phyloP scores from a whole-genome alignment of 2,797 vertebrate genomes.

The Microcaecilia unicolor region DNA sequence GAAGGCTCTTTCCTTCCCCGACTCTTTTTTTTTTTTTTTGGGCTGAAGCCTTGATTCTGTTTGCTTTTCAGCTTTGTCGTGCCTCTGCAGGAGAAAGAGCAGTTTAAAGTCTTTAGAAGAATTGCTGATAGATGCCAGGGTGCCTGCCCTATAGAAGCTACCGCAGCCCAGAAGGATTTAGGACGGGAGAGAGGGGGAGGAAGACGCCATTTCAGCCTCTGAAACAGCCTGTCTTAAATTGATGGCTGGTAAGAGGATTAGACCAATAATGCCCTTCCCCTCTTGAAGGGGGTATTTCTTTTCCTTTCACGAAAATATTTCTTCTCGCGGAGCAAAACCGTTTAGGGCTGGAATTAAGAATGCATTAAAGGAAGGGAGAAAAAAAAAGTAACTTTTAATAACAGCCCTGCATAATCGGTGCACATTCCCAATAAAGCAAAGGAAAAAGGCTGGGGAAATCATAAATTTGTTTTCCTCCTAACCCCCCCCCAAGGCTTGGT shows the following conservation, averaged over 20 bases:
- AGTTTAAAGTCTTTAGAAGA: conserved; percentile 59
- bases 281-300: conserved; percentile 74
- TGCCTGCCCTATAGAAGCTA: conserved; percentile 69
- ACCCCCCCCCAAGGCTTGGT: too few species aligned
- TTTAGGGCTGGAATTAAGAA: conserved; percentile 98
- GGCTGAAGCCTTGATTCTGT: conserved; percentile 49
- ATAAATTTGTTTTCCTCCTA: conserved; percentile 17
- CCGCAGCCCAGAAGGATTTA: conserved; percentile 79
- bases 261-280: conserved; percentile 96
- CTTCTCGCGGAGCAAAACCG: conserved; percentile 94
- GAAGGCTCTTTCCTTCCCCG: too few species aligned
- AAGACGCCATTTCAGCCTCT: conserved; percentile 87
- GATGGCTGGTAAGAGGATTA: conserved; percentile 98
- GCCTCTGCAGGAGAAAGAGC: conserved; percentile 56
- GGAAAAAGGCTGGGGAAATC: conserved; percentile 31
- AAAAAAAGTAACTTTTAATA: conserved; percentile 74
- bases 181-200: conserved; percentile 78
- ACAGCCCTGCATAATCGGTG: conserved; percentile 79
- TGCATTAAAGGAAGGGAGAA: conserved; percentile 81
- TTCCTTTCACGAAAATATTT: conserved; percentile 82
- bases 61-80: conserved; percentile 66
- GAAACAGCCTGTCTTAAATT: conserved; percentile 87
- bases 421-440: conserved; percentile 51
- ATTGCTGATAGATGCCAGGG: conserved; percentile 66
- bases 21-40: too few species aligned